phyloP scores from a whole-genome alignment of 2,797 vertebrate genomes.

The Sparidentex hasta region DNA sequence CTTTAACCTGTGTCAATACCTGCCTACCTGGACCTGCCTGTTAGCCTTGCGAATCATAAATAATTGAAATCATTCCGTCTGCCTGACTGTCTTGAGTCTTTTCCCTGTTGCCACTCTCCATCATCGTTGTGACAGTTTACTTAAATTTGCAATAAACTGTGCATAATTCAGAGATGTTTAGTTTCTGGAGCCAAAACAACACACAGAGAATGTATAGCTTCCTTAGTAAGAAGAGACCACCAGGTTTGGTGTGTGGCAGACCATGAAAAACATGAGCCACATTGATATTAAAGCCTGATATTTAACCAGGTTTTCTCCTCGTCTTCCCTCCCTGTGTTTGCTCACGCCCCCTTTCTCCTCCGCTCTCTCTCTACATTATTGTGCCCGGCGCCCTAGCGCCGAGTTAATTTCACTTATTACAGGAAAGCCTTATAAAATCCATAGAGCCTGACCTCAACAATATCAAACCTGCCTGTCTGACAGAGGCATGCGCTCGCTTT shows the following conservation, averaged over 20 bases:
- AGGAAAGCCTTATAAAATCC: slow-evolving; percentile 74
- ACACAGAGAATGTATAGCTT: slow-evolving; percentile 37
- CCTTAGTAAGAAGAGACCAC: slow-evolving; percentile 61
- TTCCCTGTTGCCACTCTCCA: too few species aligned
- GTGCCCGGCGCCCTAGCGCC: slow-evolving; percentile 47
- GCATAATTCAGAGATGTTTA: background rate
- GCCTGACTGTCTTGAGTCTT: too few species aligned
- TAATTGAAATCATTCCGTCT: too few species aligned
- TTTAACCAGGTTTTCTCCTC: slow-evolving; percentile 57
- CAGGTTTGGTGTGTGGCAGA: slow-evolving; percentile 42
- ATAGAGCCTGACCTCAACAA: slow-evolving; percentile 75
- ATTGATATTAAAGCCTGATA: slow-evolving; percentile 70
- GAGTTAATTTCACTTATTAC: slow-evolving; percentile 80
- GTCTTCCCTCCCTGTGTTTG: slow-evolving; percentile 56
- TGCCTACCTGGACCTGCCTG: too few species aligned
- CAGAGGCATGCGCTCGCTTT: slow-evolving; percentile 59
- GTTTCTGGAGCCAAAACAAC: background rate
- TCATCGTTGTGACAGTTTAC: background rate
- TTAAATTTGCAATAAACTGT: background rate
- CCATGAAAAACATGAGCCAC: slow-evolving; percentile 54
- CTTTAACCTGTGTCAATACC: too few species aligned
- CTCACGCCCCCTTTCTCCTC: slow-evolving; percentile 15
- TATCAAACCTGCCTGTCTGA: slow-evolving; percentile 68
- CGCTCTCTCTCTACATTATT: slow-evolving; percentile 56
- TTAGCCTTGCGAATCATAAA: too few species aligned